Evolutionary conservation across 1,140 invertebrate genomes (phyloP).

Genomic region (Anastrepha ludens): DNA sequence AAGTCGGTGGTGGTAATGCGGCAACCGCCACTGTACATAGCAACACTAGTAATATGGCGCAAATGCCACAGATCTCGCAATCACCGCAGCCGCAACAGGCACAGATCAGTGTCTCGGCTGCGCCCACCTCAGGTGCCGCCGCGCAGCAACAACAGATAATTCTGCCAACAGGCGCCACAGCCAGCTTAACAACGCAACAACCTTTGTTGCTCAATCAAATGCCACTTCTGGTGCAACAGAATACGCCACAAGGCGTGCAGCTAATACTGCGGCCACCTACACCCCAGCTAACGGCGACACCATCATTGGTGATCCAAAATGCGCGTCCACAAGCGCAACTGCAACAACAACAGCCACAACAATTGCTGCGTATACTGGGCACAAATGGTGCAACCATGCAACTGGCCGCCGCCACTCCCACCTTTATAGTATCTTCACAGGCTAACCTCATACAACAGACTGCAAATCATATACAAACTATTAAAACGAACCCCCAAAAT

Average conservation of each 20-base stretch:
- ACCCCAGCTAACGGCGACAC: slow-evolving; percentile 74
- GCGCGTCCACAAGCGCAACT: slow-evolving; percentile 69
- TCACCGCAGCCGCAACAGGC: slow-evolving; percentile 65
- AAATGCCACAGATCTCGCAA: slow-evolving; percentile 68
- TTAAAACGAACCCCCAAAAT: slow-evolving; percentile 65
- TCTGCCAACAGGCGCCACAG: slow-evolving; percentile 65
- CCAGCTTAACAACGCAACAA: slow-evolving; percentile 62
- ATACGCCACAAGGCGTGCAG: slow-evolving; percentile 75
- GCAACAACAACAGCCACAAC: slow-evolving; percentile 74
- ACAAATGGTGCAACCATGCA: slow-evolving; percentile 76
- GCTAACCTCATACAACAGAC: slow-evolving; percentile 73
- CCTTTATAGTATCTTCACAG: slow-evolving; percentile 74
- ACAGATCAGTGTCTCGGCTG: slow-evolving; percentile 60
- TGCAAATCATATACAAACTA: slow-evolving; percentile 67
- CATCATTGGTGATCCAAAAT: slow-evolving; percentile 74
- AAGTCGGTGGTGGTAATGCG: slow-evolving; percentile 2
- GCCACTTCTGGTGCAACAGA: slow-evolving; percentile 74
- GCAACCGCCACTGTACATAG: slow-evolving; percentile 40
- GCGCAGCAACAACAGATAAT: slow-evolving; percentile 65
- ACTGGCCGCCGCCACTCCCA: slow-evolving; percentile 71
- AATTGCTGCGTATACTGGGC: slow-evolving; percentile 75
- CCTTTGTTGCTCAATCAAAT: slow-evolving; percentile 73
- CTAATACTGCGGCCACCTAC: slow-evolving; percentile 76
- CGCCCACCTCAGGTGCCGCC: slow-evolving; percentile 57
- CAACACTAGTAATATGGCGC: slow-evolving; percentile 56